phyloP scores from a whole-genome alignment of 2,113 vertebrate genomes.

The Tragelaphus strepsiceros region DNA sequence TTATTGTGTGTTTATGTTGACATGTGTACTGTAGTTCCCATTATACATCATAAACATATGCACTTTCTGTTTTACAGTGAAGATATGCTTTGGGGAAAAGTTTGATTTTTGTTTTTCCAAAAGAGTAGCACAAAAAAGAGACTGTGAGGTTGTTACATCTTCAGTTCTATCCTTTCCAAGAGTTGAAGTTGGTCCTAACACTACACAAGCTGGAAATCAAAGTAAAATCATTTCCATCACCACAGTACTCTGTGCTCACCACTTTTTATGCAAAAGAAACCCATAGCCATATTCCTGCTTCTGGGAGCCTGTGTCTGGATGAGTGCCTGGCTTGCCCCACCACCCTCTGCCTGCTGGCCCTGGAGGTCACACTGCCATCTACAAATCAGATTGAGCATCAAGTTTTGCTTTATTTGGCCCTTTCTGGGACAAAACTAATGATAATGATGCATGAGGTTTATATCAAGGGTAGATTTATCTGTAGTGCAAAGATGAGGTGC shows the following conservation, averaged over 20 bases:
- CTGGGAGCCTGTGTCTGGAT: neutral
- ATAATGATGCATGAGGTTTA: neutral
- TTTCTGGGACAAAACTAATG: neutral
- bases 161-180: neutral
- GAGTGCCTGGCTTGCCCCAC: neutral
- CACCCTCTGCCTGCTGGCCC: neutral
- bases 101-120: neutral
- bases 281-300: neutral
- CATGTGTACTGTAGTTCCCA: accelerated
- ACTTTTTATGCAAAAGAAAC: neutral
- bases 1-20: neutral
- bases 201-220: neutral
- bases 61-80: neutral
- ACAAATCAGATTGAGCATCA: neutral
- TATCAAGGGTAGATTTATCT: neutral
- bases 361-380: neutral
- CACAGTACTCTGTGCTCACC: accelerated
- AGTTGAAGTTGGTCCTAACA: neutral
- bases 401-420: neutral
- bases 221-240: neutral
- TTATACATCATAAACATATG: neutral
- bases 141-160: neutral
- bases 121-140: neutral
- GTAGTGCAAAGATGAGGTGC: neutral
- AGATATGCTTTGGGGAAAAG: neutral